These are phyloP conservation scores for Cephalopterus ornatus DNA, from an alignment of 2,113 vertebrate genomes.

Conservation along the genomic window DNA sequence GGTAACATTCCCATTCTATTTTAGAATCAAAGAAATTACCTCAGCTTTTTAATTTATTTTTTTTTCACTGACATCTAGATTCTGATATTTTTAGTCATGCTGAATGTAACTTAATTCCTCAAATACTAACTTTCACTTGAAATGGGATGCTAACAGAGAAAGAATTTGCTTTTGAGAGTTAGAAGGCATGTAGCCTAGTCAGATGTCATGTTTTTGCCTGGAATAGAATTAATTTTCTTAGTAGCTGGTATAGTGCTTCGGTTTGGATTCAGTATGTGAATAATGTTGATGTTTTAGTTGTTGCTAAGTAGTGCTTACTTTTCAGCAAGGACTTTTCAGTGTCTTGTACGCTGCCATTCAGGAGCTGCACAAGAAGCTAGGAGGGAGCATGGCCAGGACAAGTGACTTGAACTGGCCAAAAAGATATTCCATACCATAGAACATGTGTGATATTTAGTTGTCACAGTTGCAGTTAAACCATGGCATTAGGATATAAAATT, in stretches of 20 bases:
- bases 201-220: neutral
- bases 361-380: neutral
- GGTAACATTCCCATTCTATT: neutral
- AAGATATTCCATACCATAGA: neutral
- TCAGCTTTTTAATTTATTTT: neutral
- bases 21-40: neutral
- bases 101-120: neutral
- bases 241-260: neutral
- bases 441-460: fast-evolving
- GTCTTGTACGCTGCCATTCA: neutral
- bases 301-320: neutral
- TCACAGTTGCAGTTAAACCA: neutral
- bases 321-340: neutral
- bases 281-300: neutral
- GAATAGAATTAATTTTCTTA: neutral
- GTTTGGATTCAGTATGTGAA: neutral
- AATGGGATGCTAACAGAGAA: neutral
- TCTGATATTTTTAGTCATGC: neutral
- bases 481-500: neutral
- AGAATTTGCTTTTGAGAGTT: neutral
- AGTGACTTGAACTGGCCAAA: neutral
- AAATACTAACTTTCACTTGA: neutral
- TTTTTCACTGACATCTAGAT: neutral
- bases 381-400: neutral
- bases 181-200: neutral